These are phyloP conservation scores for Callocephalon fimbriatum DNA, from an alignment of 2,113 vertebrate species.

Conservation along the genomic window DNA sequence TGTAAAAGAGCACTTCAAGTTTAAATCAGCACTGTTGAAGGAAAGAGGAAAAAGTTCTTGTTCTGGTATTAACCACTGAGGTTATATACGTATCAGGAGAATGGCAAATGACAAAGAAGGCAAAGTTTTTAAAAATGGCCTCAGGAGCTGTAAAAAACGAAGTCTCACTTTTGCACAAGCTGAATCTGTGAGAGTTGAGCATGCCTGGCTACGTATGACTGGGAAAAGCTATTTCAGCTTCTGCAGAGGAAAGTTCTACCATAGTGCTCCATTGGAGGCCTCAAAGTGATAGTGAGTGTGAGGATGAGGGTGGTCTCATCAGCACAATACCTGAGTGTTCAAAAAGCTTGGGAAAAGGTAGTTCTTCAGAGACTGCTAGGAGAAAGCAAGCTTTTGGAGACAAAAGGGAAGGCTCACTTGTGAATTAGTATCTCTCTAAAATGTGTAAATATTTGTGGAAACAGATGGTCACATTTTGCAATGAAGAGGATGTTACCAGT, in stretches of 20 bases:
- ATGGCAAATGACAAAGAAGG: not conserved
- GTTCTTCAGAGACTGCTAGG: not conserved
- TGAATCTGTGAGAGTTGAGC: not conserved
- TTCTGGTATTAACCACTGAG: not conserved
- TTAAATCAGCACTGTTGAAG: not conserved
- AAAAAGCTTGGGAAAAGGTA: not conserved
- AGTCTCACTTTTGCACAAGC: not conserved
- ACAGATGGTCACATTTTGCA: not conserved
- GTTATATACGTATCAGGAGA: not conserved
- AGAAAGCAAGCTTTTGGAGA: not conserved
- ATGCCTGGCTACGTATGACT: accelerated
- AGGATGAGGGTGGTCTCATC: not conserved
- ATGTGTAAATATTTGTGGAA: not conserved
- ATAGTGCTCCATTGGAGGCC: not conserved
- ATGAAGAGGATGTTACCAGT: not conserved
- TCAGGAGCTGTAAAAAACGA: not conserved
- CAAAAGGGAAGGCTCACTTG: not conserved
- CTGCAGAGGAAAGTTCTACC: not conserved
- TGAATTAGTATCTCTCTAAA: not conserved
- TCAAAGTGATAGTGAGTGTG: not conserved
- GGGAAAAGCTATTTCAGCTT: not conserved
- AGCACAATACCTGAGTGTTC: not conserved
- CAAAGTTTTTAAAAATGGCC: not conserved
- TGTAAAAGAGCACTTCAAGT: not conserved
- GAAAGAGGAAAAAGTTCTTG: not conserved